phyloP scores from a whole-genome alignment of 2,888 invertebrate species.

The Exephanes ischioxanthus region DNA sequence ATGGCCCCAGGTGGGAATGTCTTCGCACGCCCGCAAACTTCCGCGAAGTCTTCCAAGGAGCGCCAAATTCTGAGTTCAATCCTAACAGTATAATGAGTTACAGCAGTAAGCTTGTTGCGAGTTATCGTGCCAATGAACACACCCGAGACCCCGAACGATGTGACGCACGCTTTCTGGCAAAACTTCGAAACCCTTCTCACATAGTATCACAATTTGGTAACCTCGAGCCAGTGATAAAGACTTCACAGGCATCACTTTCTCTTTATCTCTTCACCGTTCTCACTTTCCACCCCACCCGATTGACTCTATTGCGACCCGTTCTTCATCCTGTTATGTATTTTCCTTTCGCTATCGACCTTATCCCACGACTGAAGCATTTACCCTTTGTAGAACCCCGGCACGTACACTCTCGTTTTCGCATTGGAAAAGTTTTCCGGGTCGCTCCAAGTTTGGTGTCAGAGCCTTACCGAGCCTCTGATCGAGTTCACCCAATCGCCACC shows the following conservation, averaged over 20 bases:
- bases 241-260: background rate
- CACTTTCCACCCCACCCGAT: background rate
- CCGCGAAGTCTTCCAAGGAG: constrained; percentile 22
- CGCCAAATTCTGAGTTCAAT: constrained; percentile 25
- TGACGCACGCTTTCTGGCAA: constrained; percentile 16
- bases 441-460: background rate
- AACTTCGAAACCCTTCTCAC: constrained; percentile 37
- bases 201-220: constrained; percentile 46
- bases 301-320: background rate
- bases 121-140: constrained; percentile 1
- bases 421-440: constrained; percentile 34
- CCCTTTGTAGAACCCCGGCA: constrained; percentile 38
- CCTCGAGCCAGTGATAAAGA: constrained; percentile 15
- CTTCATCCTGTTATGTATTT: background rate
- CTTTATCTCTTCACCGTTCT: background rate
- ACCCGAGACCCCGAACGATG: constrained; percentile 23
- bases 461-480: background rate
- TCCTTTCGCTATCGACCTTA: background rate
- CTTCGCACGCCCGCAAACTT: background rate
- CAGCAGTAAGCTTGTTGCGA: constrained; percentile 14
- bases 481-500: constrained; percentile 12
- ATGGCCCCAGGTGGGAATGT: constrained; percentile 7
- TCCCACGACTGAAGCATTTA: constrained; percentile 13
- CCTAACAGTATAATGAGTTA: constrained; percentile 44
- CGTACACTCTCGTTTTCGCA: constrained; percentile 63